Evolutionary conservation across 2,113 vertebrate species (phyloP), one percentile per base, ranked within the genome.

Genomic region (Colinus virginianus): DNA sequence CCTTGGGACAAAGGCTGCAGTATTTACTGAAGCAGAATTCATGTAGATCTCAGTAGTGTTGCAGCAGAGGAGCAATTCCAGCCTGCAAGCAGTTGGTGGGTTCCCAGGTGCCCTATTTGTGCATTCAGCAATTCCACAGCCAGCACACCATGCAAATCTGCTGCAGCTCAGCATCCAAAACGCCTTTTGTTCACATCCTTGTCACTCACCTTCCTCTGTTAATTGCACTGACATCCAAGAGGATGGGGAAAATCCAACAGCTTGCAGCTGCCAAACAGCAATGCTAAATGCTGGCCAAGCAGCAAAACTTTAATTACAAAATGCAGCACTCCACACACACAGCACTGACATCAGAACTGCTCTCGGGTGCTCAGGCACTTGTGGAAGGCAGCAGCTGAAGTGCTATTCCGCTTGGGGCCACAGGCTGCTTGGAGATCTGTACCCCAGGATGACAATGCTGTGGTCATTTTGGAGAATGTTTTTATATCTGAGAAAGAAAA

Each of bases 291-390:
- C 82, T 16, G 82, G 66, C 84, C 77, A 92, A 97, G 84, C 42
- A 88, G 61, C 32, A 0, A 67, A 94, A 94, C 68, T 81, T 88
- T 94, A 97, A 98, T 96, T 94, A 97, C 46, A 93, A 78, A 85
- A 71, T 68, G 72, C 66, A 84, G 87, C 75, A 83, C 49, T 42
- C 87, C 3, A 5, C 4, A 4, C 4, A 4, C 48, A 63, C 72
- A 87, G 84, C 0, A 42, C 88, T 75, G 74, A 79, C 91, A 79
- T 17, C 66, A 78, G 84, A 93, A 87, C 82, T 0, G 30, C 64
- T 45, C 61, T 77, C 46, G 36, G 56, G 86, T 79, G 55, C 49
- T 64, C 40, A 5, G 0, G 30, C 23, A 0, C 48, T 46, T 6
- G 46, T 3, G 9, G 84, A 90, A 87, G 67, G 85, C 66, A 26